phyloP scores from a whole-genome alignment of 1,140 invertebrate species.

The Drosophila pseudoananassae region DNA sequence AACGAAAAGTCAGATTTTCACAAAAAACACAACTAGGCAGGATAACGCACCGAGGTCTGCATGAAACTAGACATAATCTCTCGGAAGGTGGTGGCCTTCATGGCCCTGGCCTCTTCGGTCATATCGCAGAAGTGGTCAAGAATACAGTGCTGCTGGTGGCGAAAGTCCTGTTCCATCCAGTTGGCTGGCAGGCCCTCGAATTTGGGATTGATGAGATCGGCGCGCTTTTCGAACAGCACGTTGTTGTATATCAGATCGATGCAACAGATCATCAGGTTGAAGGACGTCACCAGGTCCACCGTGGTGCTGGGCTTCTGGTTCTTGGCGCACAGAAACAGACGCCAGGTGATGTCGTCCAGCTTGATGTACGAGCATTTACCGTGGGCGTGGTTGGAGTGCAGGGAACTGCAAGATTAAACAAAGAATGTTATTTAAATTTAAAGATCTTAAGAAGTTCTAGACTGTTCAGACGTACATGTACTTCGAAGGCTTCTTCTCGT shows the following conservation, averaged over 20 bases:
- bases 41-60: constrained; percentile 87
- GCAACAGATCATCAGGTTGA: constrained; percentile 95
- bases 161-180: constrained; percentile 88
- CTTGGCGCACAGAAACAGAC: constrained; percentile 96
- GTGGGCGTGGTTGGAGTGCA: constrained; percentile 84
- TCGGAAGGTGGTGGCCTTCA: constrained; percentile 94
- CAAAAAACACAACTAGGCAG: background rate
- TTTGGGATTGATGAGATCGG: constrained; percentile 93
- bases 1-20: background rate
- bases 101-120: constrained; percentile 94
- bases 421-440: background rate
- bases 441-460: no score
- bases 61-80: constrained; percentile 90
- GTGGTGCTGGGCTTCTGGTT: constrained; percentile 92
- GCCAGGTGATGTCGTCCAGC: constrained; percentile 97
- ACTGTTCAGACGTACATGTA: constrained; percentile 84
- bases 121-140: constrained; percentile 93
- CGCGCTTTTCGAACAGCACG: constrained; percentile 91
- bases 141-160: constrained; percentile 90
- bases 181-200: constrained; percentile 91
- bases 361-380: constrained; percentile 87
- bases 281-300: constrained; percentile 97
- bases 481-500: constrained; percentile 89
- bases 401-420: constrained; percentile 84
- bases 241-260: constrained; percentile 96